Evolutionary conservation across 2,797 vertebrate species (phyloP), one percentile per base, ranked within the genome.

Genomic region (Hydrophis major): DNA sequence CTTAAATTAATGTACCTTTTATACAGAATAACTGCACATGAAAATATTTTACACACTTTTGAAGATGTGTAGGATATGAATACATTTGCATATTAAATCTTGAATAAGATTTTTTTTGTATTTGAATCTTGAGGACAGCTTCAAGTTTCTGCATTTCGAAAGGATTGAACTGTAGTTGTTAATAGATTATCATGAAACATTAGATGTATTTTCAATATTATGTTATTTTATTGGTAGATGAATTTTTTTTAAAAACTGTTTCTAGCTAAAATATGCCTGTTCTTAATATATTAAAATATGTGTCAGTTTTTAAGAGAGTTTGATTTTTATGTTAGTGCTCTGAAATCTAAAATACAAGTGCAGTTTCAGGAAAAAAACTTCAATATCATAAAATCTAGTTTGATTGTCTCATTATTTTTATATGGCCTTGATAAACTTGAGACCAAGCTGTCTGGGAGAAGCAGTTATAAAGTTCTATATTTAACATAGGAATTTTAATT

Each of bases 121-220:
- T 57, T 37, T 13, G 1, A 13, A 25, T 83, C 11, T 25, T 91
- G 37, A 63, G 16, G 11, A 83, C 60, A 93, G 27, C 11, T 10
- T 88, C 60, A 91, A 55, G 5, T 87, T 37, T 78, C 13, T 74
- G 22, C 42, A 27, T 90, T 61, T 32, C 47, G 86, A 78, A 93
- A 55, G 22, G 60, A 53, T 56, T 89, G 6, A 20, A 91, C 32
- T n/a, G 3, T 91, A 89, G 12, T 28, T 89, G n/a, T 47, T 93
- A 86, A 59, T 56, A 53, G 56, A 11, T 57, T 66, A 56, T 57
- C 66, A 59, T 90, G 60, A 93, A 42, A 47, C 18, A 61, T 22
- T 25, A 57, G 32, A 91, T 86, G 47, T 47, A 89, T 86, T 86
- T 89, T 56, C 87, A 89, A 27, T 56, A 91, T 47, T 86, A 89